These are phyloP conservation scores for Xiphophorus couchianus DNA, from an alignment of 2,113 vertebrate species.

Conservation along the genomic window DNA sequence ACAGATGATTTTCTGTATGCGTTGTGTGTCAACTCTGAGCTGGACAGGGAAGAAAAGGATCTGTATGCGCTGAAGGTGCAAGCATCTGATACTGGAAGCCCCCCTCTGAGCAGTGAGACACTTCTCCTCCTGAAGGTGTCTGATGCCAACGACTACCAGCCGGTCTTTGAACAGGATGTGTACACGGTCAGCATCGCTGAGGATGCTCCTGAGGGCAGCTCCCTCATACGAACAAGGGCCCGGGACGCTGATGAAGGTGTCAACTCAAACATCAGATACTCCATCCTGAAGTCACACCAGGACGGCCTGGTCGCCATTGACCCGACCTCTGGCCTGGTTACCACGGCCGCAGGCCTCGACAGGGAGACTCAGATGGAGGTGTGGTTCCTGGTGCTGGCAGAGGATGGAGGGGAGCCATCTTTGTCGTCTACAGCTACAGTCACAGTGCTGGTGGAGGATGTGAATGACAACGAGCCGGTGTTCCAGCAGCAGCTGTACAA, in stretches of 20 bases:
- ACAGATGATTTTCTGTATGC: slow-evolving; percentile 83
- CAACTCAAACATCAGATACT: slow-evolving; percentile 82
- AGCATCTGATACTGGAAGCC: slow-evolving; percentile 83
- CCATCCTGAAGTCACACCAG: slow-evolving; percentile 65
- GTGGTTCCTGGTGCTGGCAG: slow-evolving; percentile 84
- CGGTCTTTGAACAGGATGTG: slow-evolving; percentile 78
- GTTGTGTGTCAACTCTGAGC: slow-evolving; percentile 81
- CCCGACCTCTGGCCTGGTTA: slow-evolving; percentile 80
- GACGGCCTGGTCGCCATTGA: slow-evolving; percentile 77
- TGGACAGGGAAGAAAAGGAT: slow-evolving; percentile 86
- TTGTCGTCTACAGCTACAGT: slow-evolving; percentile 83
- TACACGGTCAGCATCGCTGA: slow-evolving; percentile 82
- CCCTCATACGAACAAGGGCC: slow-evolving; percentile 82
- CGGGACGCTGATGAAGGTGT: slow-evolving; percentile 83
- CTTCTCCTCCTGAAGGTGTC: slow-evolving; percentile 80
- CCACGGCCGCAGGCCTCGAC: slow-evolving; percentile 80
- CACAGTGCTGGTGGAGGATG: slow-evolving; percentile 82
- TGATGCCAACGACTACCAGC: slow-evolving; percentile 87
- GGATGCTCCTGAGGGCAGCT: slow-evolving; percentile 80
- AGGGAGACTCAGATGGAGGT: slow-evolving; percentile 80
- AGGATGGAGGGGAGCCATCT: slow-evolving; percentile 81
- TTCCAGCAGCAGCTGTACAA: slow-evolving; percentile 87
- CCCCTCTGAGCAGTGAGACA: slow-evolving; percentile 78
- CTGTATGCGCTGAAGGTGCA: slow-evolving; percentile 82
- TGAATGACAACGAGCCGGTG: slow-evolving; percentile 91